Conservation (phyloP, 2,113 vertebrate species). For the Gavialis gangeticus region DNA sequence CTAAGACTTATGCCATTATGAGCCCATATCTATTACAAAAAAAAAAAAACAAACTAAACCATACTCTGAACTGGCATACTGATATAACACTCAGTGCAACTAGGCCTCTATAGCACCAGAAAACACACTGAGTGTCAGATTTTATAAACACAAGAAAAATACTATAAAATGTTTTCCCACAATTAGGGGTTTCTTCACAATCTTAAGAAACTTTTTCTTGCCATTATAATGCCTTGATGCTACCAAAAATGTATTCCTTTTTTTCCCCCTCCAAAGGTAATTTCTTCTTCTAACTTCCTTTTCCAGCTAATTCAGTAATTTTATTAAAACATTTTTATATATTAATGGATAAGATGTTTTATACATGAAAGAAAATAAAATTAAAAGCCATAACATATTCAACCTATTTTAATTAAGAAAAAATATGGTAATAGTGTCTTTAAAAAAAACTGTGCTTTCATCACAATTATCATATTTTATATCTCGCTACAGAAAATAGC, state of each 20-base stretch:
- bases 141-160: too few species aligned
- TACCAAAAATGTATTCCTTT: background rate
- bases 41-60: too few species aligned
- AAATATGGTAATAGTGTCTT: slow-evolving; percentile 15
- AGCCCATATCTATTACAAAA: too few species aligned
- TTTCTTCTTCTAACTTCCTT: background rate
- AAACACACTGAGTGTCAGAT: too few species aligned
- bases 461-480: slow-evolving; percentile 32
- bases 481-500: slow-evolving; percentile 19
- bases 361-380: background rate
- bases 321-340: background rate
- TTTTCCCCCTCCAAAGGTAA: background rate
- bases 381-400: slow-evolving; percentile 1
- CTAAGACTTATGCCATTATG: too few species aligned
- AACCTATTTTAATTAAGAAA: slow-evolving; percentile 31
- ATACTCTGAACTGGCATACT: too few species aligned
- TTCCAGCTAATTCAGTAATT: background rate
- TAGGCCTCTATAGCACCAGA: too few species aligned
- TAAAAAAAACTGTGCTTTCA: slow-evolving; percentile 52
- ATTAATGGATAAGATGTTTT: background rate
- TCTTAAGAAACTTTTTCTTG: background rate
- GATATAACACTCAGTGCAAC: too few species aligned
- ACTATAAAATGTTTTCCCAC: background rate
- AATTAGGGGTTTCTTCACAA: rapidly evolving
- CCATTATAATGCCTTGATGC: background rate